Percentiles rank a stretch among this genome's conserved stretches.
phyloP scores from a whole-genome alignment of 1,140 invertebrate genomes.

The Hyles euphorbiae region DNA sequence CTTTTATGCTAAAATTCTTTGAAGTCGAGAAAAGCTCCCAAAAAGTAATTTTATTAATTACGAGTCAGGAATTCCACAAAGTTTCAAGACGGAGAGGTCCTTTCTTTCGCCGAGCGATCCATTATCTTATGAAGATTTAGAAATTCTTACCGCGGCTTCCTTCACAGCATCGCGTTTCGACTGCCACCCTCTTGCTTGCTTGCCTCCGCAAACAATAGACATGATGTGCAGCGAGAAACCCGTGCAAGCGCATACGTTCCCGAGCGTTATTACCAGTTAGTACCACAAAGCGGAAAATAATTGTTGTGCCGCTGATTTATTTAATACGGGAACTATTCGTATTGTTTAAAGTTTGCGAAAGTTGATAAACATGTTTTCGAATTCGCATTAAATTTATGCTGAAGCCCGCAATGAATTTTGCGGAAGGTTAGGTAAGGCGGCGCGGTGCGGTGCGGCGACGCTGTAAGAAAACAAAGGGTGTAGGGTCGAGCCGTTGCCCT shows the following conservation, averaged over 20 bases:
- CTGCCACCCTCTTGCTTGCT: not conserved
- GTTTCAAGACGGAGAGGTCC: conserved; percentile 66
- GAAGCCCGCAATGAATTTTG: conserved; percentile 25
- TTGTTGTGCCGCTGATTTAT: not conserved
- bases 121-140: conserved; percentile 76
- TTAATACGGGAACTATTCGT: not conserved
- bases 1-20: conserved; percentile 74
- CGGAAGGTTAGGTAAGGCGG: conserved; percentile 40
- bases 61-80: conserved; percentile 74
- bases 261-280: no score
- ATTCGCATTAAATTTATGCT: conserved; percentile 31
- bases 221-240: no score
- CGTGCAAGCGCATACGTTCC: no score
- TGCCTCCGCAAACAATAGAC: no score
- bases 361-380: conserved; percentile 27
- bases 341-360: conserved; percentile 5
- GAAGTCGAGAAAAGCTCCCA: conserved; percentile 73
- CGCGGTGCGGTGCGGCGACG: conserved; percentile 27
- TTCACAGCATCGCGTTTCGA: conserved; percentile 26
- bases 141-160: conserved; percentile 64
- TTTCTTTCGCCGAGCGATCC: conserved; percentile 67
- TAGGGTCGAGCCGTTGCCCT: conserved; percentile 47
- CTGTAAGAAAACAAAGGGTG: conserved; percentile 59
- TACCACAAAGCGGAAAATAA: conserved; percentile 4
- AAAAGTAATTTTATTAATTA: conserved; percentile 77